Evolutionary conservation across 2,113 vertebrate genomes (phyloP).

Genomic region (Pogonocichla stellata): DNA sequence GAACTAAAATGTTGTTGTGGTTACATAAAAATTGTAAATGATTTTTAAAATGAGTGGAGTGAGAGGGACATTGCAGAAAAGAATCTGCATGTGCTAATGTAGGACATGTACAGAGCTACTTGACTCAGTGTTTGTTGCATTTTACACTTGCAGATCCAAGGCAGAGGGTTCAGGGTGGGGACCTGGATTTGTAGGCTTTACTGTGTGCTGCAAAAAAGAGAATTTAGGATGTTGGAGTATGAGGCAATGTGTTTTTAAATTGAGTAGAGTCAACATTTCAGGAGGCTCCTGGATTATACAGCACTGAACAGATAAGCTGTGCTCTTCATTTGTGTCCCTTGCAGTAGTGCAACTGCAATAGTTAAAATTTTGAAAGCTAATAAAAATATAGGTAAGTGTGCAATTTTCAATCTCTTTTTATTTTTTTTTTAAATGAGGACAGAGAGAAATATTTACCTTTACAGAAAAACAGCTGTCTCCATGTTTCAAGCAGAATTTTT

Average conservation of each 20-base stretch:
- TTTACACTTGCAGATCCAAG: neutral
- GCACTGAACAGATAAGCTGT: neutral
- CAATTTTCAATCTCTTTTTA: neutral
- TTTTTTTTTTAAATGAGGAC: neutral
- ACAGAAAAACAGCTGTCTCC: neutral
- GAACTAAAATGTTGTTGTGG: neutral
- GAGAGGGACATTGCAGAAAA: neutral
- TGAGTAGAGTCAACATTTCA: neutral
- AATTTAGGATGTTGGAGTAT: neutral
- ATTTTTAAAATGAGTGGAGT: neutral
- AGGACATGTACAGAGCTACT: neutral
- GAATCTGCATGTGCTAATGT: neutral
- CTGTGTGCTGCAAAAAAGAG: neutral
- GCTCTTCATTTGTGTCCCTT: neutral
- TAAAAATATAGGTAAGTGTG: neutral
- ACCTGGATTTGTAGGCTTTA: neutral
- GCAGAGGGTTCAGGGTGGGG: neutral
- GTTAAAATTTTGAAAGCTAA: neutral
- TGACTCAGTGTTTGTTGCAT: accelerated
- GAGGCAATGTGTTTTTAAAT: neutral
- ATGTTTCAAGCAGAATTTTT: neutral
- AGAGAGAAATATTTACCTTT: neutral
- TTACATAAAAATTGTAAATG: neutral
- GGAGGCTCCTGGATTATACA: neutral
- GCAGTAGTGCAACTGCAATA: neutral